Base-by-base conservation (phyloP, 2,797 vertebrate genomes). In the Erethizon dorsatum region DNA sequence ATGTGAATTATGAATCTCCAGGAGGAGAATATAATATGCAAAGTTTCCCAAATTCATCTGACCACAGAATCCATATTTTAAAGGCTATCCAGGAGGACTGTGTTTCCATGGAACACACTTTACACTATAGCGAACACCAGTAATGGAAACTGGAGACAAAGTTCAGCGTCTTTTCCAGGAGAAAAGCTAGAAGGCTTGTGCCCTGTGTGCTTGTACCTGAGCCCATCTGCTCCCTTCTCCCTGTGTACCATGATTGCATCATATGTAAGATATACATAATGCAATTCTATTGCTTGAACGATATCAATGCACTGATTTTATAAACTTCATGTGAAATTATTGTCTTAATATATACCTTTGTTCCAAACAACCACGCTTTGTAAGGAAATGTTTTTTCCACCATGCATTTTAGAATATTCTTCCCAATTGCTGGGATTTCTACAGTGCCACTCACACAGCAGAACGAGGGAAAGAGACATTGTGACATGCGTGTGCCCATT, bases 101-200 rank as follows among this genome's bases (percentile, higher is more conserved):
- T 1, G 5, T n/a, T 80, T 90, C 52, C 22, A 18, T 0, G 2
- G 47, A 63, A n/a, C 33, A 6, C 54, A 18, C 31, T 26, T 31
- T 17, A 18, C 73, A 1, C 41, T 2, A 0, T 3, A 0, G 10
- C 1, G 2, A 0, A 5, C 1, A 37, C 37, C 28, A 0, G 7
- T 8, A 13, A 26, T 2, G 6, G 80, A 28, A 50, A 18, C 31
- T 0, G 1, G 78, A 10, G 24, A 37, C 10, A 31, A 5, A 45
- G 15, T 4, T 57, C 3, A 0, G 7, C n/a, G 14, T 6, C 6
- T n/a, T 83, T 69, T 57, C 50, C 41, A 8, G 24, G 52, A 7
- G 73, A 50, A 6, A 26, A 24, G 84, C 52, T 0, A 9, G 56
- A 63, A 31, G 45, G 8, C 4, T 20, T 15, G 2, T 0, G 0